Base-by-base conservation (phyloP, 2,113 vertebrate species). In the Sus scrofa region DNA sequence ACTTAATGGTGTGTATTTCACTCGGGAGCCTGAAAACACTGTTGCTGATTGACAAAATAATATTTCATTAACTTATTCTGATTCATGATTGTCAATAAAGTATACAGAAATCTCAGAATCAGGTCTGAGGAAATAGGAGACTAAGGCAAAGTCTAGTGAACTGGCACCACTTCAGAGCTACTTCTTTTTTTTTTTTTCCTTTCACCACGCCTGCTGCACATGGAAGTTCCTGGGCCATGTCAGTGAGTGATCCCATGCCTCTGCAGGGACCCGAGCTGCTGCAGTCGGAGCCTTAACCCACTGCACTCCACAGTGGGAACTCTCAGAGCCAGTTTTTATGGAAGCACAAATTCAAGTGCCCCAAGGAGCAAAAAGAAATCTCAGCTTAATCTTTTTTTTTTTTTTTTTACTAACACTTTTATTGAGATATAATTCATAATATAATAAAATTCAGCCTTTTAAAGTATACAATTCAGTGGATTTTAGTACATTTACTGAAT, bases 1-100 rank as follows among this genome's bases (percentile, higher is more conserved):
- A 32, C 24, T 96, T 77, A 91, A 84, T 8, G 77, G 58, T 77
- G 7, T 86, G 1, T 78, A 87, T 93, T 96, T 92, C 32, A 96
- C 84, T 92, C 15, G 65, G 7, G n/a, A 92, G 27, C 70, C n/a
- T 86, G 52, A 92, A 90, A 88, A 91, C 52, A 86, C 24, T 74
- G 9, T 52, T 86, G 30, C 37, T 86, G 30, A 58, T 18, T 67
- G 73, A 75, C 10, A 81, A 89, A 75, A 54, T 63, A 79, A 65
- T 81, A 87, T 92, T 83, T 92, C n/a, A 75, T 77, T 95, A 54
- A 86, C 13, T 3, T 84, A 26, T 62, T 89, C 68, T 94, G 79
- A 84, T 15, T 63, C 44, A 75, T 12, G 15, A 15, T 91, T 71
- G 20, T 78, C 39, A 94, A 44, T 65, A 70, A 86, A 65, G 14